A percentile compares a stretch with the other conserved stretches of the same genome.
Conservation (phyloP, 2,888 invertebrate genomes). For the Siphlonurus alternatus region DNA sequence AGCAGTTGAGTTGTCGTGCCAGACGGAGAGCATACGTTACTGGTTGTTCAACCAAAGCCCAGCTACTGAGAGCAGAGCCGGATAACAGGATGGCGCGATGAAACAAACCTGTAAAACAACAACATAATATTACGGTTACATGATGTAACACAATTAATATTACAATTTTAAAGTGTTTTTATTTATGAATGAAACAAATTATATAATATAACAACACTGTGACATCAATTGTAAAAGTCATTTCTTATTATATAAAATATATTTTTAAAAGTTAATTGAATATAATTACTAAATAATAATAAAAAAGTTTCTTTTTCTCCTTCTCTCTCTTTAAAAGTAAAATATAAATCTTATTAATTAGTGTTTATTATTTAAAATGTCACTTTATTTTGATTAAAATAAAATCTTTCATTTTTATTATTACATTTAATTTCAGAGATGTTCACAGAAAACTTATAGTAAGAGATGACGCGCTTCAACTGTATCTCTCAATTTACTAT, state of each 20-base stretch:
- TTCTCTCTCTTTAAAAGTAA: too few species aligned
- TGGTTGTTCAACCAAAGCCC: slow-evolving; percentile 79
- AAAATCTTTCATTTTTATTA: too few species aligned
- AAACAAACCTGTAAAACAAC: slow-evolving; percentile 47
- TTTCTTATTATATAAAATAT: neutral
- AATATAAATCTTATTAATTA: too few species aligned
- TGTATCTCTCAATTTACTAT: too few species aligned
- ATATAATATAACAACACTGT: neutral
- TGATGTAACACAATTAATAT: neutral
- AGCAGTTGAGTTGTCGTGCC: slow-evolving; percentile 65
- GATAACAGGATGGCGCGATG: slow-evolving; percentile 73
- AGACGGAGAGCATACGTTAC: slow-evolving; percentile 64
- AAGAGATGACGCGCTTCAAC: too few species aligned
- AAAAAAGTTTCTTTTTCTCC: too few species aligned
- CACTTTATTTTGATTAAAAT: too few species aligned
- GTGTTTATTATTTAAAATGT: too few species aligned
- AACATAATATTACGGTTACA: neutral
- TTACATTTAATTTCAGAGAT: too few species aligned
- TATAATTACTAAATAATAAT: too few species aligned
- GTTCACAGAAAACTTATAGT: too few species aligned
- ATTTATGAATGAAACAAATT: neutral
- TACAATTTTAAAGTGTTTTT: neutral
- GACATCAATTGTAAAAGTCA: neutral
- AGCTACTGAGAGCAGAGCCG: slow-evolving; percentile 74
- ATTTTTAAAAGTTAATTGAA: too few species aligned